Base-by-base conservation (phyloP, 2,113 vertebrate genomes). In the Turdus rufiventris region DNA sequence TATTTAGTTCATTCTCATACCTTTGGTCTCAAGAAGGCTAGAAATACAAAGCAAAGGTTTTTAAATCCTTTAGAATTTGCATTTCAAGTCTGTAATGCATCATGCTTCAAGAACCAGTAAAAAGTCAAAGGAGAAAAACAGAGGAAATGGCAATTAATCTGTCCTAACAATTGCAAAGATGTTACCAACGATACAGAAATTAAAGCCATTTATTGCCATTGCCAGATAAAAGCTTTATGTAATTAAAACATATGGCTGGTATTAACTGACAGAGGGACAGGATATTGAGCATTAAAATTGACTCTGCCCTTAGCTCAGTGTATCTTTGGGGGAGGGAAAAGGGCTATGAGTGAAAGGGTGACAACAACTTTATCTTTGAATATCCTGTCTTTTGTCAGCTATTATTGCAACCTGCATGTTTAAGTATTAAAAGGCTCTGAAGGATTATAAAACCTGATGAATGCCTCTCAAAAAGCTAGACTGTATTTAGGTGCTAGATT, bases 221-320 rank as follows among this genome's bases (percentile, higher is more conserved):
- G 84, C 71, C 38, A 85, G 86, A 94, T 95, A 91, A 93, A 93
- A 88, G 53, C 73, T 86, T 36, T 47, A 56, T 42, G 38, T 76
- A 93, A 92, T 95, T 67, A 93, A 88, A 95, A 90, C 87, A 88
- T 92, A 85, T 93, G 85, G 74, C 71, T 80, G 63, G n/a, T 74
- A 51, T 83, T 88, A 85, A 70, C 40, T 72, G 54, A 40, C 68
- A 95, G 92, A 86, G 28, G 60, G 42, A 93, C 91, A 86, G 96
- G 96, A 96, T 96, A 96, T 93, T 94, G 78, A 96, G 77, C 61
- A 62, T 81, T 83, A 68, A 81, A 83, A 73, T 63, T 94, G 80
- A 60, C 68, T 92, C 72, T 87, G 65, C 57, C 87, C 54, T 79
- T 82, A 68, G 71, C 80, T 82, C 73, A 25, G 42, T 77, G 45